These are phyloP conservation scores for Pogonognathellus flavescens DNA, from an alignment of 1,140 invertebrate genomes.

Conservation along the genomic window DNA sequence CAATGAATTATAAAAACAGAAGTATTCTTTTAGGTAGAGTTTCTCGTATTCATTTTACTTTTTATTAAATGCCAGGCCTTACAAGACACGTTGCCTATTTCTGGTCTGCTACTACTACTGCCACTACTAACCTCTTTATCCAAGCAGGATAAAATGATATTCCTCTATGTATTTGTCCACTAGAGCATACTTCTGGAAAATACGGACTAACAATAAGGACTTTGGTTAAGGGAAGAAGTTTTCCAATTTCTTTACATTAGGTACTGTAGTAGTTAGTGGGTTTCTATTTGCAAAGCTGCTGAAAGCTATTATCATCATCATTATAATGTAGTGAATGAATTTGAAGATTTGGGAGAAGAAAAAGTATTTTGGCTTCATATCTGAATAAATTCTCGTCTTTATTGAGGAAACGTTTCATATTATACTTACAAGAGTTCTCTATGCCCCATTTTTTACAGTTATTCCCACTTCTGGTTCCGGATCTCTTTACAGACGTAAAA, in stretches of 20 bases:
- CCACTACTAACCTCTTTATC: too few relatives aligned
- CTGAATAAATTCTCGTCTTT: not conserved
- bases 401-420: not conserved
- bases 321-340: constrained; percentile 1
- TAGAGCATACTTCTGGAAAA: too few relatives aligned
- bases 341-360: not conserved
- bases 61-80: too few relatives aligned
- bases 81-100: too few relatives aligned
- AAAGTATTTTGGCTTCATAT: not conserved
- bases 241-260: not conserved
- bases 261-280: too few relatives aligned
- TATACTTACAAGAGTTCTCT: not conserved
- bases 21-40: too few relatives aligned
- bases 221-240: not conserved
- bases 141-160: too few relatives aligned
- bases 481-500: not conserved
- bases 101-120: too few relatives aligned
- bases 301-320: not conserved
- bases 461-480: not conserved
- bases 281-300: not conserved
- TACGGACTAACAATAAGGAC: not conserved
- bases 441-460: not conserved
- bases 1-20: too few relatives aligned
- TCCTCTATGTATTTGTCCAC: too few relatives aligned
- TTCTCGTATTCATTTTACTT: too few relatives aligned